Percentiles rank a stretch among this genome's conserved stretches.
Conservation (phyloP, 1,140 invertebrate species). For the Aphelinus atriplicis region DNA sequence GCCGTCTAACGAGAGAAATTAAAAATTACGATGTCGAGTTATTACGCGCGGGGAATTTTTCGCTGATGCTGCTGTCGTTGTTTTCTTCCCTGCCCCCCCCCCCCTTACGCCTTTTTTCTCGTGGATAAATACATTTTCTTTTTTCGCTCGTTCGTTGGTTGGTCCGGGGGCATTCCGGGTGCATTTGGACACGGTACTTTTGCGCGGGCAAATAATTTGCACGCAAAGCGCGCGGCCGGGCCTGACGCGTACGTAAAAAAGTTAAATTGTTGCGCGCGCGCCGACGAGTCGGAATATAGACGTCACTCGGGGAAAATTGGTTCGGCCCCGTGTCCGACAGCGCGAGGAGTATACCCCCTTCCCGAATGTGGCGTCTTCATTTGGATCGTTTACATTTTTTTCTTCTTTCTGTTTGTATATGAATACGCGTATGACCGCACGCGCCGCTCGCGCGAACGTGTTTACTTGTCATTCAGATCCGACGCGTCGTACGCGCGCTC, state of each 20-base stretch:
- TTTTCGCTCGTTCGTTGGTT: neutral
- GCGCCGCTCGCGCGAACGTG: no score
- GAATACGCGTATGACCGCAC: no score
- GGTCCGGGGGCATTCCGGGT: no score
- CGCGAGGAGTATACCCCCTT: neutral
- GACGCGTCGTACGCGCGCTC: no score
- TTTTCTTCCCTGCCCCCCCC: neutral
- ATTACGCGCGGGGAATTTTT: neutral
- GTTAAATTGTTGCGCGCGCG: neutral
- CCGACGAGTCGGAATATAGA: slow-evolving; percentile 13
- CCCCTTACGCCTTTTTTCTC: neutral
- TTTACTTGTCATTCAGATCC: no score
- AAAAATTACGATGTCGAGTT: slow-evolving; percentile 16
- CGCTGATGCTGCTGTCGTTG: neutral
- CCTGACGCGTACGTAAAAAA: neutral
- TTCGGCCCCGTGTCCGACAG: neutral
- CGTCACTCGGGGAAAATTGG: slow-evolving; percentile 10
- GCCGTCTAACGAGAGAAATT: slow-evolving; percentile 32
- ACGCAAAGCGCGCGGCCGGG: neutral
- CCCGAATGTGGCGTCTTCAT: no score
- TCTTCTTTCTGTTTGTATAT: no score
- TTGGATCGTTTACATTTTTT: no score
- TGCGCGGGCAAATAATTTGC: slow-evolving; percentile 24
- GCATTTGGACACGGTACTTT: slow-evolving; percentile 32
- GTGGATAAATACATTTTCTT: neutral